Conservation (phyloP, 2,888 invertebrate species). For the Drosophila anomelani region DNA sequence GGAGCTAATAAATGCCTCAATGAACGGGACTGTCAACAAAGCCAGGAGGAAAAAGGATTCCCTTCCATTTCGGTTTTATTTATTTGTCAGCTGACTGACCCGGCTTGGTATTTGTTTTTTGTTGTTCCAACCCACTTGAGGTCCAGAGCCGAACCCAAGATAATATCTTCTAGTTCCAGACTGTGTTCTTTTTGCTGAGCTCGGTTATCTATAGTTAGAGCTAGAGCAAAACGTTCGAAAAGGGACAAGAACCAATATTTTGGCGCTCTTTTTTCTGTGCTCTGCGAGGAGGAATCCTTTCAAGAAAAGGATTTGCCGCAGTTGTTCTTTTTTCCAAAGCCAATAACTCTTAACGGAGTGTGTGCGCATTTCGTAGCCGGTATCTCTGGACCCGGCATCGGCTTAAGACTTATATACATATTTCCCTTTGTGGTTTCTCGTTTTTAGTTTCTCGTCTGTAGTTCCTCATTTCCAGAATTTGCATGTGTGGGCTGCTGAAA, state of each 20-base stretch:
- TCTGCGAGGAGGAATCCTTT: conserved; percentile 47
- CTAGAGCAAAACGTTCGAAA: conserved; percentile 32
- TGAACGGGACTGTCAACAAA: conserved; percentile 71
- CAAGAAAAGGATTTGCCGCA: conserved; percentile 64
- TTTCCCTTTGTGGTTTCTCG: conserved; percentile 17
- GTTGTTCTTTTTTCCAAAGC: conserved; percentile 55
- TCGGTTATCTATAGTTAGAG: conserved; percentile 55
- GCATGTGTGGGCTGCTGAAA: conserved; percentile 65
- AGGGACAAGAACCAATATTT: conserved; percentile 52
- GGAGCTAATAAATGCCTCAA: conserved; percentile 65
- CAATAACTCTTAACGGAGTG: conserved; percentile 51
- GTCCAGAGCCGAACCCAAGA: conserved; percentile 65
- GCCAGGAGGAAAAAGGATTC: conserved; percentile 30
- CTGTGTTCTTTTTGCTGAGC: conserved; percentile 14
- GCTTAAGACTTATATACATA: conserved; percentile 54
- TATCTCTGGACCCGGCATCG: conserved; percentile 68
- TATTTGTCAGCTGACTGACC: conserved; percentile 64
- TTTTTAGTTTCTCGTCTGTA: conserved; percentile 36
- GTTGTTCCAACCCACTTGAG: conserved; percentile 59
- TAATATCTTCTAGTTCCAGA: conserved; percentile 52
- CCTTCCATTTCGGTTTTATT: conserved; percentile 55
- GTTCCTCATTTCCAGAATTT: conserved; percentile 55
- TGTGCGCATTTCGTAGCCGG: conserved; percentile 71
- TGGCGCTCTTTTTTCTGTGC: conserved; percentile 65
- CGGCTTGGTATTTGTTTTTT: conserved; percentile 16